Conservation (phyloP, 2,113 vertebrate genomes). For the Antigone vipio region DNA sequence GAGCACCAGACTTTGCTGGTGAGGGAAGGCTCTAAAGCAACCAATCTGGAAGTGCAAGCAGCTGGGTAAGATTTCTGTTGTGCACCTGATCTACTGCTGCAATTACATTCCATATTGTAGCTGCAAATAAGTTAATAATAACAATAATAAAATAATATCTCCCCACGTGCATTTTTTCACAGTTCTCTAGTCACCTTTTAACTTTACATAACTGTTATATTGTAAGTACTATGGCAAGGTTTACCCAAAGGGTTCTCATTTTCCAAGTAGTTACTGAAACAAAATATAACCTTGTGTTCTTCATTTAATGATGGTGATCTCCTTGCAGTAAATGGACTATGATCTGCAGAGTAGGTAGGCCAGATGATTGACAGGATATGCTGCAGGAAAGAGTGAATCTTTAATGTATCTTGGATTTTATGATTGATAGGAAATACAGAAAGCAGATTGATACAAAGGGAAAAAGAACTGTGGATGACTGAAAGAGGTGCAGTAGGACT, state of each 20-base stretch:
- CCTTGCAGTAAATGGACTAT: neutral
- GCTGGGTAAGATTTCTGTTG: neutral
- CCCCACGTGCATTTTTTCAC: rapidly evolving
- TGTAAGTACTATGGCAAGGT: neutral
- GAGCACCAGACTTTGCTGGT: neutral
- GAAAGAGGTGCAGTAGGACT: neutral
- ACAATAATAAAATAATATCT: neutral
- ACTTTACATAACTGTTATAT: neutral
- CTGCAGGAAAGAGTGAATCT: neutral
- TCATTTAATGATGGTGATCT: neutral
- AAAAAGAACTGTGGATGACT: neutral
- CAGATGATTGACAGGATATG: neutral
- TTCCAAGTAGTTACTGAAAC: neutral
- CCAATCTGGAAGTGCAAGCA: neutral
- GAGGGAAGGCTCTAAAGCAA: neutral
- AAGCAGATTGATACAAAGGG: neutral
- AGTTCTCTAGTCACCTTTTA: neutral
- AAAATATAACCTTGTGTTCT: neutral
- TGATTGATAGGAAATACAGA: neutral
- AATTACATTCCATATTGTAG: neutral
- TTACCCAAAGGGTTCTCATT: neutral
- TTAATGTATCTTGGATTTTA: neutral
- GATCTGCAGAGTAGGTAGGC: neutral
- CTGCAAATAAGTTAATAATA: neutral
- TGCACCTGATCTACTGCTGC: neutral